A percentile compares a stretch with the other conserved stretches of the same genome.
Conservation (phyloP, 2,113 vertebrate genomes). For the Phainopepla nitens region DNA sequence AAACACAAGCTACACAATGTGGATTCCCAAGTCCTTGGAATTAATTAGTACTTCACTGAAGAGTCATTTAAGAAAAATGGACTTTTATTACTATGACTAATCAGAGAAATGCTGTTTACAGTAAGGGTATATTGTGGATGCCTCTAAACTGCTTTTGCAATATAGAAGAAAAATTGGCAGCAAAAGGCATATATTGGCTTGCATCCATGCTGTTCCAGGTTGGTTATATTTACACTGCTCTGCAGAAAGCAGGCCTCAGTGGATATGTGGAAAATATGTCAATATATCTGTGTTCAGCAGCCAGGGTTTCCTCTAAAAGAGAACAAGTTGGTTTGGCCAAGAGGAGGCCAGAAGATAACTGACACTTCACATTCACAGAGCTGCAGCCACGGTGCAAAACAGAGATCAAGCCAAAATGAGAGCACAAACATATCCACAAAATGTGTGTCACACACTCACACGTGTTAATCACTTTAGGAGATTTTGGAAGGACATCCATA, state of each 20-base stretch:
- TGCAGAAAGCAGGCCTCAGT: background rate
- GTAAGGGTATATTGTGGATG: background rate
- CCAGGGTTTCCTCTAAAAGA: background rate
- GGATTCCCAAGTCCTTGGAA: background rate
- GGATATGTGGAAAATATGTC: constrained; percentile 32
- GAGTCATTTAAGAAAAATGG: background rate
- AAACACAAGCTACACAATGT: background rate
- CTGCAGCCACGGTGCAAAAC: fast-evolving
- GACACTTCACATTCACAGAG: background rate
- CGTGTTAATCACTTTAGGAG: background rate
- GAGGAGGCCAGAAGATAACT: background rate
- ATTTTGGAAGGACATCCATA: background rate
- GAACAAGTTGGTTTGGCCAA: background rate
- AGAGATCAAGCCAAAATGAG: background rate
- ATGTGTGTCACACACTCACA: background rate
- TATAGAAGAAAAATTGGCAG: background rate
- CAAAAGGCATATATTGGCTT: constrained; percentile 10
- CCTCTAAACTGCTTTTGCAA: background rate
- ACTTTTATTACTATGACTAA: background rate
- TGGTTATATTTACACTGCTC: constrained; percentile 17
- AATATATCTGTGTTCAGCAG: constrained; percentile 19
- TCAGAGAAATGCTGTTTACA: background rate
- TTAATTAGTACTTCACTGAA: constrained; percentile 27
- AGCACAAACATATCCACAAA: background rate
- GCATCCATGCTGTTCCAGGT: constrained; percentile 7